Evolutionary conservation across 2,888 invertebrate genomes (phyloP), one percentile per base, ranked within the genome.

Genomic region (Eupithecia centaureata): DNA sequence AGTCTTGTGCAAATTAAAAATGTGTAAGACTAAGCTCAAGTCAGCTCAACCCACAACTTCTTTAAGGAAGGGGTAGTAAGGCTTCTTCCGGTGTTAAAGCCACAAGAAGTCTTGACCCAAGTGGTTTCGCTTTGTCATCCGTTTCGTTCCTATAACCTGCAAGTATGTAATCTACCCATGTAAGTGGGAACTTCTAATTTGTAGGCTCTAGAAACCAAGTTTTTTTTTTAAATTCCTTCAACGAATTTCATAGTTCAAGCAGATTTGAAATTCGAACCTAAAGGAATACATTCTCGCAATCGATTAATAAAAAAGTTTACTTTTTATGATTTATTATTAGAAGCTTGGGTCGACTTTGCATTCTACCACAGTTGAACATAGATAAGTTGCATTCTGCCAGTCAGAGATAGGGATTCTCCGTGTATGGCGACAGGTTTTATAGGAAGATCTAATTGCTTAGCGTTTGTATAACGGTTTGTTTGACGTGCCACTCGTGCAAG

Each of bases 361-460:
- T 68, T 68, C 61, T 51, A n/a, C 63, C 65, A 10, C 51, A 47
- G 7, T 65, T 61, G 71, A 33, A 30, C 62, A 61, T 56, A 65
- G 42, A 64, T 61, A 64, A 18, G 61, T 32, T 28, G 62, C 51
- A 64, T 68, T 68, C 64, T 51, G 25, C 63, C 65, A 54, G 18
- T 66, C 61, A 71, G 47, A 47, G 22, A 47, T 47, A 47, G 47
- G 12, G 47, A 47, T 47, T 18, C 47, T 47, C 47, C 22, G 47
- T 22, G 75, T 54, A 65, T 25, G 47, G 58, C 54, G 73, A 73
- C 70, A 61, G 72, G 76, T 76, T 72, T 63, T 71, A 67, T 65
- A 76, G 76, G 77, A 79, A 78, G 80, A 75, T 79, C 77, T 75
- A 79, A 81, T 75, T 73, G 59, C 63, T 58, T 38, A 25, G 66